Evolutionary conservation across 1,140 invertebrate species (phyloP), one percentile per base, ranked within the genome.

Genomic region (Hesperophylax magnus): DNA sequence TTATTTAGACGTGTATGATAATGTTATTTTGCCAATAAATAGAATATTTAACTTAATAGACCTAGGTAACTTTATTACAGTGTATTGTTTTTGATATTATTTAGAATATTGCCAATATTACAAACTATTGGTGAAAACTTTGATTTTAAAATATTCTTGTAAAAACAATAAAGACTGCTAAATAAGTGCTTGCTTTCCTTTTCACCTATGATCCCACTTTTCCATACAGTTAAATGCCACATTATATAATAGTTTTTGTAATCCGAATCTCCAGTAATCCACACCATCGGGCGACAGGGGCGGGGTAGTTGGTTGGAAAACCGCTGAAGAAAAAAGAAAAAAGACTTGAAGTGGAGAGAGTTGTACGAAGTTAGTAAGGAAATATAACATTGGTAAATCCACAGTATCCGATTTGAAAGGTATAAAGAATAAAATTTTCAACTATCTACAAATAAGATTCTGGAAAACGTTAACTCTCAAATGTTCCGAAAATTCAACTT

Each of bases 61-160:
- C 39, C 3, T 80, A 80, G 71, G 78, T 80, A 75, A 80, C 54
- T 80, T 80, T 80, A 80, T 80, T 80, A 53, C 78, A 80, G 69
- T 24, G 24, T 80, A 65, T 80, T 80, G 54, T 80, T 80, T 75
- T 80, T 47, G 39, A 14, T 53, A 65, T 75, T 80, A 34, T 34
- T 52, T 80, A 71, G 47, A 77, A 76, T 72, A 72, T 72, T 56
- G 27, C 69, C 69, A 72, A 54, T 20, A 53, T 34, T n/a, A 34
- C 27, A 31, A 31, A 72, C n/a, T 56, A 2, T 54, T 72, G 69
- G 69, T 72, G 63, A 3, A 31, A 67, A 72, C 22, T 17, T 17
- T 34, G 17, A 54, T 72, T 72, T 34, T 39, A 76, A 56, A 76
- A 76, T 76, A 76, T 72, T 72, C 69, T 67, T 72, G 22, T 77